phyloP scores from a whole-genome alignment of 2,797 vertebrate genomes.

The Scarus forsteni region DNA sequence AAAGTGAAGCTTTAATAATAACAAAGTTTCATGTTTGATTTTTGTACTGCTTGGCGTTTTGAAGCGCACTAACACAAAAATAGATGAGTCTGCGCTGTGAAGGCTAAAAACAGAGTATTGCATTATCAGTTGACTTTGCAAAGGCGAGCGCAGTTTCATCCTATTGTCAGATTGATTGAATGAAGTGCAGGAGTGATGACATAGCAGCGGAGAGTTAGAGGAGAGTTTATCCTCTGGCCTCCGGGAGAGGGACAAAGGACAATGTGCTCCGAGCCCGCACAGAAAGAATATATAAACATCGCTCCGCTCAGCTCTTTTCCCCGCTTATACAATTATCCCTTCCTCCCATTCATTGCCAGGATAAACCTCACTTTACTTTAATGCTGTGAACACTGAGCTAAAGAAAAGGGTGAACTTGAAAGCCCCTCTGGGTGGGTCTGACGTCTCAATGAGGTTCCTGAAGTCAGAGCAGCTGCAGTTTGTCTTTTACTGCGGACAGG shows the following conservation, averaged over 20 bases:
- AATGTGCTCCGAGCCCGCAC: constrained; percentile 44
- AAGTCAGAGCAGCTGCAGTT: constrained; percentile 16
- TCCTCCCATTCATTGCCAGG: constrained; percentile 33
- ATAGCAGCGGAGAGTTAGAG: constrained; percentile 47
- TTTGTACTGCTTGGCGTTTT: constrained; percentile 6
- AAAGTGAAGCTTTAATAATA: constrained; percentile 43
- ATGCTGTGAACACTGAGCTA: constrained; percentile 32
- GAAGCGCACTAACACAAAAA: constrained; percentile 13
- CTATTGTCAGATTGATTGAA: constrained; percentile 69
- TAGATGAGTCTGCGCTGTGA: constrained; percentile 39
- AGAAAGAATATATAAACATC: constrained; percentile 47
- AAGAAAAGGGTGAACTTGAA: constrained; percentile 22
- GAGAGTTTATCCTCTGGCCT: constrained; percentile 68
- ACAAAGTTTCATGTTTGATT: constrained; percentile 29
- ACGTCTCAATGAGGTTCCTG: constrained; percentile 15
- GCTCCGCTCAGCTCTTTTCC: constrained; percentile 48
- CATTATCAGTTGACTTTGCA: constrained; percentile 76
- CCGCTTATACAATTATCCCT: constrained; percentile 44
- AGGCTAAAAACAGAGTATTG: constrained; percentile 70
- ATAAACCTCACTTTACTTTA: constrained; percentile 45
- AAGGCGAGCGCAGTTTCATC: constrained; percentile 56
- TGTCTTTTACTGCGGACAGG: constrained; percentile 8
- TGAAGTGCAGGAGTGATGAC: constrained; percentile 71
- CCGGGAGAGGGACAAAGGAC: constrained; percentile 64
- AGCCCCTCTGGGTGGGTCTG: constrained; percentile 25